Conservation (phyloP, 2,797 vertebrate genomes). For the Lepilemur septentrionalis region DNA sequence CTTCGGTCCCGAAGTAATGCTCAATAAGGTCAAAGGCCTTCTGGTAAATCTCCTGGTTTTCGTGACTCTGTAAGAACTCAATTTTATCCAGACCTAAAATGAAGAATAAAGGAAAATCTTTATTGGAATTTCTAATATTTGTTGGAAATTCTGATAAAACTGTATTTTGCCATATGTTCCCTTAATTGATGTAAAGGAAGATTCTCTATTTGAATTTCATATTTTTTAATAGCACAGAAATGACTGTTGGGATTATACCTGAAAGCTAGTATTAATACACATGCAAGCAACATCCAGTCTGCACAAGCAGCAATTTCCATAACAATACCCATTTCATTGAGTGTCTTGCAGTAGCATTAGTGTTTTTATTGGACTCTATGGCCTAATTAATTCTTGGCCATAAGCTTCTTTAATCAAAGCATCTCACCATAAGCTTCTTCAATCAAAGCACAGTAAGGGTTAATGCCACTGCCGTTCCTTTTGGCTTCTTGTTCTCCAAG, state of each 20-base stretch:
- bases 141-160: not conserved
- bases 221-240: constrained; percentile 1
- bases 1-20: constrained; percentile 97
- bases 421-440: constrained; percentile 96
- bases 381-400: constrained; percentile 80
- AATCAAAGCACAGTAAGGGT: constrained; percentile 96
- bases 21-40: constrained; percentile 99
- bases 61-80: constrained; percentile 97
- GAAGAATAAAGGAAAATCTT: constrained; percentile 34
- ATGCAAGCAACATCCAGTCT: not conserved
- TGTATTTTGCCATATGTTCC: not conserved
- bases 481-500: constrained; percentile 97
- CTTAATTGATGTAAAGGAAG: constrained; percentile 37
- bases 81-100: constrained; percentile 96
- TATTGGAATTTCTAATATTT: not conserved
- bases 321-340: not conserved
- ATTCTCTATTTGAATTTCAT: not conserved
- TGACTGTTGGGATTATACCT: not conserved
- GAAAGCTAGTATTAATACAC: not conserved
- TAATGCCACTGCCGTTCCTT: constrained; percentile 92
- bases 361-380: not conserved
- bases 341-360: not conserved
- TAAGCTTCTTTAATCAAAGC: constrained; percentile 94
- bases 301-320: not conserved
- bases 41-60: constrained; percentile 99